Evolutionary conservation across 2,797 vertebrate species (phyloP), one percentile per base, ranked within the genome.

Genomic region (Serranus cabrilla): DNA sequence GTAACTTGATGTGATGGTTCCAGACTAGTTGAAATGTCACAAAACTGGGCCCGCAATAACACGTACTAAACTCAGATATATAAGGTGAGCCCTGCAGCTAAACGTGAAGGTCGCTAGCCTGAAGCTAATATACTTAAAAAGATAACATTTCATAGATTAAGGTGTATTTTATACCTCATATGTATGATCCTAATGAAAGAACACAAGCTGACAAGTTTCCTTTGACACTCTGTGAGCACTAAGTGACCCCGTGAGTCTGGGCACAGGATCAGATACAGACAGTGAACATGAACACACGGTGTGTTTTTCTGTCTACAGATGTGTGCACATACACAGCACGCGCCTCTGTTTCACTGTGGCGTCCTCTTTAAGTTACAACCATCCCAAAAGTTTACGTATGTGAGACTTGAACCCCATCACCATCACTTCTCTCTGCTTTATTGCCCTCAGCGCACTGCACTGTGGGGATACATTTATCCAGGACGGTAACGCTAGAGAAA

Each of bases 241-340:
- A 64, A 69, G 59, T 80, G 78, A 87, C 78, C 81, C 68, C 20
- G 39, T 76, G 55, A 69, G 74, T 83, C 72, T 84, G 81, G 75
- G 73, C 86, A 81, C 58, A 67, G 75, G 76, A 81, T 82, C 76
- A 74, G 81, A 78, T 52, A 50, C 70, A 77, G 80, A 66, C 55
- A 42, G 34, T 78, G 71, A 78, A 69, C 80, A 83, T 21, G 67
- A 49, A 58, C 64, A 71, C 52, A 50, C 8, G 43, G 31, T 21
- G 12, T 11, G 63, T 40, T 20, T 75, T 40, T 68, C 63, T 27
- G 2, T 47, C 39, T 56, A 20, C 1, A 61, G 50, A 50, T 63
- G 5, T 55, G 27, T 64, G 11, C 14, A 55, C 63, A 47, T 16
- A 52, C 47, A 9, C 11, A 34, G n/a, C 50, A 47, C 63, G 42